Base-by-base conservation (phyloP, 2,113 vertebrate species). In the Neomonachus schauinslandi region DNA sequence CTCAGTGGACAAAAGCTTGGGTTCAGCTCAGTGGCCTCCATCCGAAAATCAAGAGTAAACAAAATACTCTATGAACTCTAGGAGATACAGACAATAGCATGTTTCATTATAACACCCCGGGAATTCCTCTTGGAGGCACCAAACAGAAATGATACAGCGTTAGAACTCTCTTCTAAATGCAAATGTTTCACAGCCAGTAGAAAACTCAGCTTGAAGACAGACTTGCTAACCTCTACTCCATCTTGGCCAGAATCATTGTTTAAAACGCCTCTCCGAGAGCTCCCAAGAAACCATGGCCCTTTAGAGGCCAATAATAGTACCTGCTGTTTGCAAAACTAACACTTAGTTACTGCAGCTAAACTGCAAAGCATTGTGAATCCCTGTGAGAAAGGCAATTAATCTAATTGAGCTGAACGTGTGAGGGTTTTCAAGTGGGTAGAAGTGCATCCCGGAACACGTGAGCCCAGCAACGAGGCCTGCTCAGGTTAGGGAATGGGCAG, bases 331-430 rank as follows among this genome's bases (percentile, higher is more conserved):
- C 31, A 86, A 81, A 96, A 83, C 16, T 74, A 94, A 85, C 61
- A 39, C 28, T 80, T 21, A 90, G 81, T 96, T 91, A 94, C 57
- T 36, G 53, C 42, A 84, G 65, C 51, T 79, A 89, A 94, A 61
- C 65, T 39, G 28, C 55, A 84, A 46, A 95, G n/a, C 16, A 65
- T 1, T 22, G 81, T 85, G 95, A 91, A 79, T 72, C 63, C 88
- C 80, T 49, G 80, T 36, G 55, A 95, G 83, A 53, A 91, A 94
- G 15, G 81, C 28, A 82, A 85, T 97, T 2, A 81, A 95, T 79
- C 65, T 86, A 86, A 98, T 79, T 92, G 33, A 96, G 81, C 21
- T 42, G 18, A 98, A 98, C 85, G 82, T 22, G 88, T 83, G 57
- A 92, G 26, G n/a, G 61, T 80, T 96, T 94, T 97, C 91, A 81